Base-by-base conservation (phyloP, 2,113 vertebrate species). In the Triplophysa tibetana region DNA sequence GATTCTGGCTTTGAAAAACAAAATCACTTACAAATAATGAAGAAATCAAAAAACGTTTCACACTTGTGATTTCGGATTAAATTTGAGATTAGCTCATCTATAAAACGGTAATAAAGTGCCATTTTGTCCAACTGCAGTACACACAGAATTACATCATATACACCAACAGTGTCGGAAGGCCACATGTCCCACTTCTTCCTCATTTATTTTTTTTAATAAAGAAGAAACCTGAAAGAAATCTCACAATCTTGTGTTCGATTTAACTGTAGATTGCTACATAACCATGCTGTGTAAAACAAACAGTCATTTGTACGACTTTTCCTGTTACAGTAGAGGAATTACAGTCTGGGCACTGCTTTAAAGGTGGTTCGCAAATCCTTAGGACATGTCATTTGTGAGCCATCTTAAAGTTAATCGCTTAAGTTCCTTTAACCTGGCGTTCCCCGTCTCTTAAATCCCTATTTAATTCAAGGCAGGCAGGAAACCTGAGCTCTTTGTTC, bases 341-440 rank as follows among this genome's bases (percentile, higher is more conserved):
- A 3, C 67, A 50, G 23, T 69, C 21, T 50, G 10, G 26, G 4
- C 2, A 29, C 14, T 68, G 50, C 56, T 26, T 29, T 8, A 64
- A 73, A 77, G 43, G 67, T 52, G 84, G 23, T 58, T 62, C 13
- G 2, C 21, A 3, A 23, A 43, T 79, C 67, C 52, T 41, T 45
- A 29, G 19, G 48, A 67, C 74, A 38, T 85, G 84, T 75, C 83
- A 84, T 83, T 70, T 78, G 64, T 67, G 75, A 45, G 23, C 69
- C 81, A 87, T 86, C 77, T 84, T 66, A 58, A 86, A 78, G 87
- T 85, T 88, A 85, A 86, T 60, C 69, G 85, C 74, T 89, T 88
- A 85, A 80, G 76, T 87, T 83, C 78, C 78, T 72, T 79, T 82
- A 56, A 75, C 78, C 70, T 77, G 50, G 63, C 76, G 52, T 67